Conservation (phyloP, 1,140 invertebrate species). For the Aphaenogaster ashmeadi region DNA sequence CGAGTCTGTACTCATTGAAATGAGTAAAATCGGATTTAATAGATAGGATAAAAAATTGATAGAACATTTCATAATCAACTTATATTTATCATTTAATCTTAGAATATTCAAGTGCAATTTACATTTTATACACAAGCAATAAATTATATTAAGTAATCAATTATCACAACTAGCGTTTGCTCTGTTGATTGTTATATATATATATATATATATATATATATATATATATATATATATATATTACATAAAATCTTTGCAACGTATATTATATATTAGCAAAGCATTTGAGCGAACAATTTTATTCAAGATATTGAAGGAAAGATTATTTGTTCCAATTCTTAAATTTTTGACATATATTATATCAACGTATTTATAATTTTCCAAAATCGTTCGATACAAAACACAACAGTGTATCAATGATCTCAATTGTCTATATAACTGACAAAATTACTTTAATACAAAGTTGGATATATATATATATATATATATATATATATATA, state of each 20-base stretch:
- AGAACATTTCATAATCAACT: constrained; percentile 37
- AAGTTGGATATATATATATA: not conserved
- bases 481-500: not conserved
- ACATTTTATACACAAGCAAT: constrained; percentile 84
- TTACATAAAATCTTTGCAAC: constrained; percentile 40
- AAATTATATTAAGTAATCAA: constrained; percentile 78
- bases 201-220: constrained; percentile 36
- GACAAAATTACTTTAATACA: constrained; percentile 2
- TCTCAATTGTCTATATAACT: not conserved
- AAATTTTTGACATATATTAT: not conserved
- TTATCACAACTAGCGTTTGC: constrained; percentile 72
- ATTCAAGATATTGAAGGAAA: not conserved
- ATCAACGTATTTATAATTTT: not conserved
- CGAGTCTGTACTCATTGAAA: not conserved
- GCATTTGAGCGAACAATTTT: constrained; percentile 21
- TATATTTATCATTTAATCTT: constrained; percentile 76
- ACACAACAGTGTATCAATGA: constrained; percentile 14
- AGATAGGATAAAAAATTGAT: constrained; percentile 1
- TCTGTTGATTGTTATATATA: constrained; percentile 23
- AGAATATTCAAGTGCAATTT: constrained; percentile 79
- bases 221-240: constrained; percentile 28
- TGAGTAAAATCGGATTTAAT: not conserved
- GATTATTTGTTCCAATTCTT: not conserved
- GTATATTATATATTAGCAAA: constrained; percentile 20
- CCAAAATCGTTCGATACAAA: not conserved